Evolutionary conservation across 1,140 invertebrate genomes (phyloP), one percentile per base, ranked within the genome.

Genomic region (Sycobia sp.): DNA sequence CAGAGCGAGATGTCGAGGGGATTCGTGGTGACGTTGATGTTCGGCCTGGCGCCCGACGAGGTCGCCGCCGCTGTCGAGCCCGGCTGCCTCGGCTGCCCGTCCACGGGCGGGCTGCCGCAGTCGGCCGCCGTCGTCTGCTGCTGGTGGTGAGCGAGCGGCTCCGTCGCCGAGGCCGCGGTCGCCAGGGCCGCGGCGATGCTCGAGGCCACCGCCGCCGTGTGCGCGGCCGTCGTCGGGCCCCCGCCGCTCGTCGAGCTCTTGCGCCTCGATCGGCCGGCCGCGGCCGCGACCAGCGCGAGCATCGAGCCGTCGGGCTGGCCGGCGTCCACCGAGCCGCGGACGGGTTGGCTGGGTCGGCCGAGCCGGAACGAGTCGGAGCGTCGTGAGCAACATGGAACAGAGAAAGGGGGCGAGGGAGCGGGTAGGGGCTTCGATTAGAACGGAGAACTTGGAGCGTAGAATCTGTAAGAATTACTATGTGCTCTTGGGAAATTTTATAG

Each of bases 21-120:
- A 67, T 87, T 87, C 4, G 86, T 86, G 22, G 86, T 87, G 4
- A 87, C 86, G 73, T 87, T 86, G 58, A 87, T 84, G 73, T 84
- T 85, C 0, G 84, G 84, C 25, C 82, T 84, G 75, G 49, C 16
- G 39, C n/a, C 25, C 63, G 36, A 53, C 57, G 38, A 65, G 3
- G 20, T 59, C 2, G 36, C 20, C 7, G 20, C 13, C 4, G 0
- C 2, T n/a, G 14, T 4, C 0, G 43, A n/a, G 14, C 11, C 23
- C 1, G 22, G 18, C 2, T 39, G 4, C 9, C 13, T 20, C 13
- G 23, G 27, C 14, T 11, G n/a, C 10, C n/a, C 14, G 4, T 0
- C 10, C 2, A 22, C 27, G 5, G n/a, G 2, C 1, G 29, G 44
- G 7, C 46, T 49, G n/a, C 63, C 36, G 59, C 44, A 51, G 60